Base-by-base conservation (phyloP, 2,113 vertebrate genomes). In the Solea senegalensis region DNA sequence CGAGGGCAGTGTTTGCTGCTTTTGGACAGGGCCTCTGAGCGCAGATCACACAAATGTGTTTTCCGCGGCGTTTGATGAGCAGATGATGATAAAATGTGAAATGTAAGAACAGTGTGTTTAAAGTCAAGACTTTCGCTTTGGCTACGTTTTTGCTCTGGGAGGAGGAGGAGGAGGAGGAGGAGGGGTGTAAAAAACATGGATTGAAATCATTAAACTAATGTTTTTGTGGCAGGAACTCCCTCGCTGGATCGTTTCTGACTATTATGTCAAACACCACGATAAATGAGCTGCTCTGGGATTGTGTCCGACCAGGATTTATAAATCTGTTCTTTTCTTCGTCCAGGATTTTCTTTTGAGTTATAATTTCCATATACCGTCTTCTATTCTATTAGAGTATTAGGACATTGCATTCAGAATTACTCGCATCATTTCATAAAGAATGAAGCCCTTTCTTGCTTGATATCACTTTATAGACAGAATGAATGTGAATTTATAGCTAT, bases 1-100 rank as follows among this genome's bases (percentile, higher is more conserved):
- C 28, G 16, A 46, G 16, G 58, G 28, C 21, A 50, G 11, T 27
- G 55, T 82, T 73, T 72, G 72, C 54, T 74, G 57, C 3, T 52
- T 69, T 69, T 80, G 45, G 64, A 73, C 0, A 1, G 1, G 45
- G 9, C 41, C 48, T 74, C 34, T 34, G 34, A 66, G 45, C 16
- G 3, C 9, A 63, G 44, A 69, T 11, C 9, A n/a, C 46, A 5
- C 14, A 71, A 21, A 64, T 45, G n/a, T 55, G 45, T 60, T n/a
- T n/a, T 34, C 39, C 66, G 16, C 21, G 8, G 12, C 48, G 49
- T 74, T 14, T 45, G 55, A 71, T 9, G 3, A 6, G 21, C 9
- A 55, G 58, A 62, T 62, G 26, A 76, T 9, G 51, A 68, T 21
- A 34, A n/a, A 34, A 39, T 26, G 10, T 52, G 51, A 59, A 69